Base-by-base conservation (phyloP, 2,797 vertebrate species). In the Myotis pilosus region DNA sequence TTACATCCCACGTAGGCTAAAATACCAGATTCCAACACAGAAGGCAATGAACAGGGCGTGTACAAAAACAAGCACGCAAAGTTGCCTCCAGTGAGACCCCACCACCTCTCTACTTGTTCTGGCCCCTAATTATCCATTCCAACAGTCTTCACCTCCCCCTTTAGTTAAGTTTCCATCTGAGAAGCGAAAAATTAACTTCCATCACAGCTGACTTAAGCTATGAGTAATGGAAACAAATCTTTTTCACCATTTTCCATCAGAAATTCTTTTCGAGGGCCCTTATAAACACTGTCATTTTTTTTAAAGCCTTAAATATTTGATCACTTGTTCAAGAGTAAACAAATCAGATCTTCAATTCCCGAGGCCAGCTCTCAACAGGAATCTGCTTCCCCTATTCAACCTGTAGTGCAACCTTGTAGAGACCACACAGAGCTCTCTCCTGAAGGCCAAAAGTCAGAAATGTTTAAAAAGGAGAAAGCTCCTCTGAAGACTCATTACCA, bases 171-270 rank as follows among this genome's bases (percentile, higher is more conserved):
- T 90, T 94, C 85, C 88, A 86, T 85, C 68, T 44, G 44, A 92
- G 78, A 96, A 95, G 69, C 25, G 36, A 72, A 81, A 87, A 94
- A 89, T 95, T 90, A 72, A 94, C 72, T 95, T 83, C 47, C 69
- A 92, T 83, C 51, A 57, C 5, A 82, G 79, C 23, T 1, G 8
- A 91, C 55, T 80, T 83, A 76, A 86, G 64, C 36, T 68, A 72
- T 78, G 69, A 92, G 89, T 87, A 97, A 96, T 88, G 49, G 89
- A 96, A 98, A 97, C 69, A 95, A 92, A 62, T 72, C 79, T 44
- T 62, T 93, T 53, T 66, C 72, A 93, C 41, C 47, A 85, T 28
- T 86, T 95, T 74, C 13, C 89, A 95, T 86, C 25, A 97, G 81
- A 72, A 94, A 96, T 92, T 88, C 17, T 96, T 96, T 94, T 96